Evolutionary conservation across 2,888 invertebrate species (phyloP).

Genomic region (Odontocolon sp.): DNA sequence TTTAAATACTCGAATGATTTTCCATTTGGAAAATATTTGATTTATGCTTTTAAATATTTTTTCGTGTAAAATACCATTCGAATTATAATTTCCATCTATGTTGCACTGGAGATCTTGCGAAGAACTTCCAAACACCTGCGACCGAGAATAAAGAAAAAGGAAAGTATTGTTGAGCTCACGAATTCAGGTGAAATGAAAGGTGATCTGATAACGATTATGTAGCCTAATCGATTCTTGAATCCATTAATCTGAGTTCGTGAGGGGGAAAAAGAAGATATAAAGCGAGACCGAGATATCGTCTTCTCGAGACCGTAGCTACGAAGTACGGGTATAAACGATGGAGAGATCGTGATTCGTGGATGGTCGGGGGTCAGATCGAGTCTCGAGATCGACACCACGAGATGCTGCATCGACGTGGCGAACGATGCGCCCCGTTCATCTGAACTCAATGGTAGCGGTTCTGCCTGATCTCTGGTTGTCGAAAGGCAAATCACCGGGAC

Average conservation of each 20-base stretch:
- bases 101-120: neutral
- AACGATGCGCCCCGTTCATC: neutral
- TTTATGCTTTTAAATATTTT: no score
- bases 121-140: conserved; percentile 5
- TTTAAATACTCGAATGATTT: no score
- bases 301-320: neutral
- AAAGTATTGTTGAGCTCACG: neutral
- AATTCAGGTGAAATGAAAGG: conserved; percentile 21
- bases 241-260: conserved; percentile 44
- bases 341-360: conserved; percentile 53
- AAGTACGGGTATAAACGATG: conserved; percentile 1
- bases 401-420: conserved; percentile 8
- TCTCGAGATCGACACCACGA: conserved; percentile 43
- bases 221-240: conserved; percentile 30
- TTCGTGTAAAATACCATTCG: no score
- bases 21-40: no score
- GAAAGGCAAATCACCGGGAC: conserved; percentile 54
- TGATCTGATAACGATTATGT: conserved; percentile 40
- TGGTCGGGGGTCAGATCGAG: conserved; percentile 51
- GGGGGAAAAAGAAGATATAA: neutral
- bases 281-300: neutral
- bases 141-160: neutral
- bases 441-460: conserved; percentile 32
- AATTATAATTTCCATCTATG: no score
- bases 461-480: conserved; percentile 37